Conservation (phyloP, 2,888 invertebrate genomes). For the Xiphydria camelus region DNA sequence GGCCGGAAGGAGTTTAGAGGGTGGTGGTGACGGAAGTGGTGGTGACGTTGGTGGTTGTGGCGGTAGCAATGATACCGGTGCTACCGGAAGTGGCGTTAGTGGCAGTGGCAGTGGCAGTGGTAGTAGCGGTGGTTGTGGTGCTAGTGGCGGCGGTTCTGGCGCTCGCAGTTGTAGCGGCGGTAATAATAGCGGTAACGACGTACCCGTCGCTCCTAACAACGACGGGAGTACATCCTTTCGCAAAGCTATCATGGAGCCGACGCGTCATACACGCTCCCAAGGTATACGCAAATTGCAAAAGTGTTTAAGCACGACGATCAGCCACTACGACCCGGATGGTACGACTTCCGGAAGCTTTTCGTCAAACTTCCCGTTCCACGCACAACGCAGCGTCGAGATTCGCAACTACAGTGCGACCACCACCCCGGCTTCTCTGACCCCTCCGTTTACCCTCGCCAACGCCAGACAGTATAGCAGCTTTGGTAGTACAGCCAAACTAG, state of each 20-base stretch:
- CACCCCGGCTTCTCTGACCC: slow-evolving; percentile 50
- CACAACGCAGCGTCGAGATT: slow-evolving; percentile 52
- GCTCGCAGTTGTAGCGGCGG: slow-evolving; percentile 18
- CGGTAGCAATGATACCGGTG: slow-evolving; percentile 23
- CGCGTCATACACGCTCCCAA: slow-evolving; percentile 90
- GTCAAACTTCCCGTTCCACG: slow-evolving; percentile 44
- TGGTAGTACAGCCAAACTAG: slow-evolving; percentile 92
- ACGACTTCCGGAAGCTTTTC: slow-evolving; percentile 55
- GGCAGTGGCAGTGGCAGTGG: slow-evolving; percentile 26
- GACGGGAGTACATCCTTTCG: slow-evolving; percentile 35
- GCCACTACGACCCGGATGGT: slow-evolving; percentile 74
- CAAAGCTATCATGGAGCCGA: slow-evolving; percentile 59
- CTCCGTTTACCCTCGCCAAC: slow-evolving; percentile 60
- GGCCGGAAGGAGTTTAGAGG: slow-evolving; percentile 54
- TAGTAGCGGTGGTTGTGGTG: slow-evolving; percentile 31
- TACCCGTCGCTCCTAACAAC: slow-evolving; percentile 20
- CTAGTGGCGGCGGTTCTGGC: slow-evolving; percentile 25
- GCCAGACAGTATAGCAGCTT: slow-evolving; percentile 94
- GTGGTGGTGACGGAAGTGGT: slow-evolving; percentile 22
- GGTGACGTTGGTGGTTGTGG: slow-evolving; percentile 38
- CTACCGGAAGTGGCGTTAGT: too few species aligned
- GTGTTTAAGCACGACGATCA: slow-evolving; percentile 83
- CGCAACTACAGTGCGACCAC: slow-evolving; percentile 61
- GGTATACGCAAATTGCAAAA: slow-evolving; percentile 93
- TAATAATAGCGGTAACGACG: slow-evolving; percentile 26